Base-by-base conservation (phyloP, 2,888 invertebrate genomes). In the Gibbula magus region DNA sequence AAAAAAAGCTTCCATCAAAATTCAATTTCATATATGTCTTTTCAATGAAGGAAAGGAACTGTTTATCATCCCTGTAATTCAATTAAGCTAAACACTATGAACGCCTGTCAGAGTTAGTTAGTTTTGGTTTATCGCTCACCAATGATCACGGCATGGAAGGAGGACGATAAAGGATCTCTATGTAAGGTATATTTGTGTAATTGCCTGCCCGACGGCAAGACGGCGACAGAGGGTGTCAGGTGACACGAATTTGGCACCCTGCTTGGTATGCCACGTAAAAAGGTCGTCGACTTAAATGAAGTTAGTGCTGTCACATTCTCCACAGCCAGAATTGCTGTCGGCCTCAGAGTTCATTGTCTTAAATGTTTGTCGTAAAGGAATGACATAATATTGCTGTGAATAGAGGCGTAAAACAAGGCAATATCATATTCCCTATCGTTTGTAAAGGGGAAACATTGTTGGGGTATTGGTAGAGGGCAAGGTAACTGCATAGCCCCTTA, bases 161-260 rank as follows among this genome's bases (percentile, higher is more conserved):
- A 45, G 45, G 45, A 45, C 45, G 45, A 45, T 45, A 61, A 61
- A 25, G 61, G 22, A 61, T 29, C 25, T 16, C 10, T 10, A 61
- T 29, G 25, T 29, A 29, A 61, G 61, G 16, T 61, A 29, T 61
- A 61, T 29, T 29, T 25, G 56, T 45, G 45, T 29, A 61, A 16
- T 22, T 61, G 61, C 29, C 61, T 61, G 16, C 29, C 25, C 61
- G 29, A 61, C 61, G 61, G 61, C 22, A 61, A 61, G 61, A 61
- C 29, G 61, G 61, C 61, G 61, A 61, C 61, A 61, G n/a, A 29
- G 10, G 22, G 22, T 25, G 16, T 61, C 61, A 61, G 25, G 29
- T 61, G 61, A 61, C 61, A 61, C 29, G 25, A 61, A 25, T 61
- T 61, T 61, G 61, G 61, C 61, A 61, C 61, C 61, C 61, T 29